phyloP scores from a whole-genome alignment of 2,888 invertebrate species.

The Rhagium mordax region DNA sequence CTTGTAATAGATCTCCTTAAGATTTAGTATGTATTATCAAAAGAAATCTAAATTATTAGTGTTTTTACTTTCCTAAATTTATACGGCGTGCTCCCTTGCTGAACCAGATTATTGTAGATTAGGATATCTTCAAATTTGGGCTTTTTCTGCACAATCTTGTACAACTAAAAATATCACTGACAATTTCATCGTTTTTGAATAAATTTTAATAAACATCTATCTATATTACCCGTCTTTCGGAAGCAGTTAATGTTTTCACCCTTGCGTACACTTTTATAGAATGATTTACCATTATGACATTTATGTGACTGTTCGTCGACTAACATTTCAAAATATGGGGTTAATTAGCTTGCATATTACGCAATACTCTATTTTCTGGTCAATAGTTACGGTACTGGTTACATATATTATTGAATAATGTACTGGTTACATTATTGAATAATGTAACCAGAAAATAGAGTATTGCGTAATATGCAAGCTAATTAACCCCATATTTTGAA shows the following conservation, averaged over 20 bases:
- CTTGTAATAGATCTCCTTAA: background rate
- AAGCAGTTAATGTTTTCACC: constrained; percentile 60
- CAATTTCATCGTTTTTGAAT: background rate
- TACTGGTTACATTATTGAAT: too few species aligned
- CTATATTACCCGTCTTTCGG: constrained; percentile 31
- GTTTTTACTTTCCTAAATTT: constrained; percentile 55
- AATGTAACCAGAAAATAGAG: too few species aligned
- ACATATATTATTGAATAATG: too few species aligned
- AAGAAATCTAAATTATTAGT: too few species aligned
- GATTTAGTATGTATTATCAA: too few species aligned
- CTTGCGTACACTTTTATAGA: constrained; percentile 69
- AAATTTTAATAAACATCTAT: background rate
- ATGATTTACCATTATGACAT: constrained; percentile 66
- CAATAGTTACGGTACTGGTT: too few species aligned
- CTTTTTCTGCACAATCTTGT: constrained; percentile 44
- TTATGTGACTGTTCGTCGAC: constrained; percentile 15
- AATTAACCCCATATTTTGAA: background rate
- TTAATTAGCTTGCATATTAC: too few species aligned
- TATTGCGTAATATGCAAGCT: too few species aligned
- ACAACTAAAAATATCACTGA: constrained; percentile 44
- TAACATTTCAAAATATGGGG: background rate
- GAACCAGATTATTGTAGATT: constrained; percentile 28
- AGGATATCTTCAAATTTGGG: constrained; percentile 46
- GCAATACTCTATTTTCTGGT: too few species aligned
- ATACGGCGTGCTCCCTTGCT: background rate